Evolutionary conservation across 2,888 invertebrate genomes (phyloP).

Genomic region (Tipula unca): DNA sequence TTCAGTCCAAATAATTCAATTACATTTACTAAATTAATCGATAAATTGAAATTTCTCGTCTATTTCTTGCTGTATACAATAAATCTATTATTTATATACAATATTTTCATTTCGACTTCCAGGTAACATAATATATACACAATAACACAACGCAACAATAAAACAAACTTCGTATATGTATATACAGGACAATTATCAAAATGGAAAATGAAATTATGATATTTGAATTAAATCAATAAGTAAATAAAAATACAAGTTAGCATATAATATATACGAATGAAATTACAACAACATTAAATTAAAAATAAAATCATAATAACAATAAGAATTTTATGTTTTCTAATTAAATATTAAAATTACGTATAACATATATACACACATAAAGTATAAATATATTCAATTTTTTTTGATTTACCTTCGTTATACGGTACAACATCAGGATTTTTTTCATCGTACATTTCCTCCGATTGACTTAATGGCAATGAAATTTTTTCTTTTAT

Average conservation of each 20-base stretch:
- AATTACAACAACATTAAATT: not conserved
- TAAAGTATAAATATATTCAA: not conserved
- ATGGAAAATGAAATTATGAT: constrained; percentile 17
- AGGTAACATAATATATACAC: not conserved
- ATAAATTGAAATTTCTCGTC: not conserved
- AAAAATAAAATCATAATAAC: not conserved
- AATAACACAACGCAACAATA: not conserved
- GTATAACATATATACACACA: not conserved
- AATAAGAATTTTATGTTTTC: not conserved
- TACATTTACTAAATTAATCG: not conserved
- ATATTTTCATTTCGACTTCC: not conserved
- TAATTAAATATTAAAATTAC: constrained; percentile 9
- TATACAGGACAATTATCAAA: not conserved
- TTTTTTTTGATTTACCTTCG: constrained; percentile 55
- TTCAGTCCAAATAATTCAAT: not conserved
- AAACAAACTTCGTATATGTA: not conserved
- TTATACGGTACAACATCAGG: constrained; percentile 82
- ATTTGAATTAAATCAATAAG: not conserved
- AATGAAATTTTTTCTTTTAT: constrained; percentile 60
- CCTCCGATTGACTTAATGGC: constrained; percentile 56
- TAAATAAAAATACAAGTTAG: not conserved
- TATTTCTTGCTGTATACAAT: not conserved
- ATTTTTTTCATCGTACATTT: constrained; percentile 79
- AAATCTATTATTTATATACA: not conserved
- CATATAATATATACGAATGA: too few species aligned